These are phyloP conservation scores for Leucoraja erinaceus DNA, from an alignment of 2,113 vertebrate genomes.

Conservation along the genomic window DNA sequence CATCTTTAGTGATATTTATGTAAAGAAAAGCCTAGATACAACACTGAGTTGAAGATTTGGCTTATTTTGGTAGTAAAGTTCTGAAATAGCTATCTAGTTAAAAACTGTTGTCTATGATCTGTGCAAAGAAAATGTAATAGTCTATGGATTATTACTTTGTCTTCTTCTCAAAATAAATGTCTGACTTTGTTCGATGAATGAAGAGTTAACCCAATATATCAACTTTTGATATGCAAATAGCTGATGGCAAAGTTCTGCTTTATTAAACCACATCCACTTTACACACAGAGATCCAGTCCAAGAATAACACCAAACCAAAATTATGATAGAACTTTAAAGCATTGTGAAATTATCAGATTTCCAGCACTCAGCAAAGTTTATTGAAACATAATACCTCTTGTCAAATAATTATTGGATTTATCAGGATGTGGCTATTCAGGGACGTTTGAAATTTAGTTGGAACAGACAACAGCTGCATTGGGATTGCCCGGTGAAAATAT, in stretches of 20 bases:
- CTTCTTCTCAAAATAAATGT: background rate
- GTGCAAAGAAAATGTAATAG: background rate
- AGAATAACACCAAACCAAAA: background rate
- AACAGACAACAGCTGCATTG: background rate
- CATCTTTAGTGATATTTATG: too few relatives aligned
- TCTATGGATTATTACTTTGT: background rate
- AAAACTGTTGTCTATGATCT: background rate
- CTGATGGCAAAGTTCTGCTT: background rate
- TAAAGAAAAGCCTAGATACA: too few relatives aligned
- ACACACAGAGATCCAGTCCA: background rate
- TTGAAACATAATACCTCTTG: constrained; percentile 1
- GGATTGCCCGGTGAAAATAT: background rate
- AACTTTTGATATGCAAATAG: background rate
- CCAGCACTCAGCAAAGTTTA: background rate
- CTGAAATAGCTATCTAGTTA: background rate
- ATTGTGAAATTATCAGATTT: background rate
- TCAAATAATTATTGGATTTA: constrained; percentile 6
- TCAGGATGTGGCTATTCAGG: background rate
- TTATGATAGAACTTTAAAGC: background rate
- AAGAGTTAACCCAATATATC: background rate
- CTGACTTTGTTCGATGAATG: background rate
- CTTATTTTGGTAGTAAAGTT: background rate
- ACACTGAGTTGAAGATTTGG: too few relatives aligned
- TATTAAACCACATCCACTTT: background rate
- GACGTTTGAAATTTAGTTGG: background rate